These are phyloP conservation scores for Piscicola geometra DNA, from an alignment of 2,888 invertebrate species.

Conservation along the genomic window DNA sequence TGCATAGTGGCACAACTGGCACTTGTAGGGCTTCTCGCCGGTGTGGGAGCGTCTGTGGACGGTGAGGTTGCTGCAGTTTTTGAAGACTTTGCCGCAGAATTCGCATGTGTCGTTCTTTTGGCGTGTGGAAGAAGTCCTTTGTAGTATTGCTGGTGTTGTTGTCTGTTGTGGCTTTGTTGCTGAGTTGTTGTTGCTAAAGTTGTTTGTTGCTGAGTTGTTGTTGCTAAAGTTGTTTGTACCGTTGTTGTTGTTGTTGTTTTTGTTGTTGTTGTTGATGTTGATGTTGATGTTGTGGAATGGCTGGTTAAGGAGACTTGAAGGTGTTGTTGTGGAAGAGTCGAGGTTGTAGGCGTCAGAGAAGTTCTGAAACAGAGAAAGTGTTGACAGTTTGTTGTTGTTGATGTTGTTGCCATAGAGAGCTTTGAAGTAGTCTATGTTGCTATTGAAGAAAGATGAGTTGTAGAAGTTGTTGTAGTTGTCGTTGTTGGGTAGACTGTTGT, in stretches of 20 bases:
- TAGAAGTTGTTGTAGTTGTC: neutral
- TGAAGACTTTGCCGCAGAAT: slow-evolving; percentile 70
- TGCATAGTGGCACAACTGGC: slow-evolving; percentile 95
- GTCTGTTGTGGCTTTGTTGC: neutral
- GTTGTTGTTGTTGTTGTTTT: neutral
- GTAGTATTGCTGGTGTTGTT: neutral
- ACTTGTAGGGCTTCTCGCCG: slow-evolving; percentile 94
- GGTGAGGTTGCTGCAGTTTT: slow-evolving; percentile 71
- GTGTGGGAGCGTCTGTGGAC: slow-evolving; percentile 57
- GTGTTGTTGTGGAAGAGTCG: neutral
- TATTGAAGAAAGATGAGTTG: neutral
- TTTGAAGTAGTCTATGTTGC: neutral
- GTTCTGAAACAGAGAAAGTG: neutral
- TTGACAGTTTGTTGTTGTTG: slow-evolving; percentile 8
- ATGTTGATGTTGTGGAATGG: neutral
- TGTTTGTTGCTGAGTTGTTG: neutral
- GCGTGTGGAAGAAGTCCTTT: neutral
- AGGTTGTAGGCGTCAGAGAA: neutral
- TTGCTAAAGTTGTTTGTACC: neutral
- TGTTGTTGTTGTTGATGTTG: neutral
- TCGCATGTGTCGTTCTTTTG: slow-evolving; percentile 58
- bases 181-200: neutral
- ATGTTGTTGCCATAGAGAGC: neutral
- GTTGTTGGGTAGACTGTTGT: neutral
- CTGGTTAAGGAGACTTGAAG: neutral